These are phyloP conservation scores for Sitophilus oryzae DNA, from an alignment of 1,140 invertebrate genomes.

Conservation along the genomic window DNA sequence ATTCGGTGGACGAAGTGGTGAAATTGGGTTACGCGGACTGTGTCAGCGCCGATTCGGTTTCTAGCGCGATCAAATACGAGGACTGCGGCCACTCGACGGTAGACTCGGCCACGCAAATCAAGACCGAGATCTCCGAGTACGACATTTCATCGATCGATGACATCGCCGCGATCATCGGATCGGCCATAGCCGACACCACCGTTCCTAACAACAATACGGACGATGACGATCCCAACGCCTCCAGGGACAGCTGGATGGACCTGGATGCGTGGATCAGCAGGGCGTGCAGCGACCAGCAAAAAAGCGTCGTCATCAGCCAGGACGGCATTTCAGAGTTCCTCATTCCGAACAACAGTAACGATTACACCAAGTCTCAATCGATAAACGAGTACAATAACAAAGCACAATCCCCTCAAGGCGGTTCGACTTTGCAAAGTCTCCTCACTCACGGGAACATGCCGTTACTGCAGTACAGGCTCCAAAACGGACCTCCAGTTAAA, in stretches of 20 bases:
- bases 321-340: constrained; percentile 62
- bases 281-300: constrained; percentile 56
- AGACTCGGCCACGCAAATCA: constrained; percentile 45
- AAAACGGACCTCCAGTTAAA: constrained; percentile 67
- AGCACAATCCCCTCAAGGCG: constrained; percentile 49
- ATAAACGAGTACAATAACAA: constrained; percentile 37
- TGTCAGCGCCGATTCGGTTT: constrained; percentile 46
- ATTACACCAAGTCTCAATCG: constrained; percentile 27
- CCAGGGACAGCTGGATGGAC: constrained; percentile 72
- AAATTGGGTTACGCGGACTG: constrained; percentile 43
- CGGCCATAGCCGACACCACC: constrained; percentile 82
- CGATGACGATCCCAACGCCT: constrained; percentile 59
- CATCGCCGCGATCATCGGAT: constrained; percentile 81
- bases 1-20: constrained; percentile 49
- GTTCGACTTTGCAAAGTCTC: constrained; percentile 65
- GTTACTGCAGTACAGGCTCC: constrained; percentile 62
- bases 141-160: constrained; percentile 75
- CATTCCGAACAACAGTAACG: constrained; percentile 50
- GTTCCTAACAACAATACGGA: constrained; percentile 52
- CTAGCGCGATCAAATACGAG: constrained; percentile 46
- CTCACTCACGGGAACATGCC: constrained; percentile 76
- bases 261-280: constrained; percentile 77
- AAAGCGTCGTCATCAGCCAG: constrained; percentile 54
- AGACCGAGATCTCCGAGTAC: constrained; percentile 52
- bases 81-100: constrained; percentile 45